Conservation (phyloP, 2,888 invertebrate species). For the Drosophila sordidula region DNA sequence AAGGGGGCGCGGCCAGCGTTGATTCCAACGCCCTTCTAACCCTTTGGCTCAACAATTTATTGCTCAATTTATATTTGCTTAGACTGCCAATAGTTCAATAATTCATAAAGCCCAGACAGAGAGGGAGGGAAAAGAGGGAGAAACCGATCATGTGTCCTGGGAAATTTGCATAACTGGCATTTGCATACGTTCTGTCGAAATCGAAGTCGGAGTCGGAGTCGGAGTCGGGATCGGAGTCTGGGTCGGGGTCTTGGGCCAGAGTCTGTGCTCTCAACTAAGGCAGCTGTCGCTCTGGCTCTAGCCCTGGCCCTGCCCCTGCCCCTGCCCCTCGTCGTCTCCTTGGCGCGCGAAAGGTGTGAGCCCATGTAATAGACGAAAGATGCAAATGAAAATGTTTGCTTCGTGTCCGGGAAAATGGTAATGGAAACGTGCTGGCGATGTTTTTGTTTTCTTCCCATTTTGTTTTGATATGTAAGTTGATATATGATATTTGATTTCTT, state of each 20-base stretch:
- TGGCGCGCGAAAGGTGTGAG: constrained; percentile 64
- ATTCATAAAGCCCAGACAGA: constrained; percentile 57
- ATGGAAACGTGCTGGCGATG: constrained; percentile 33
- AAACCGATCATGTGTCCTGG: constrained; percentile 56
- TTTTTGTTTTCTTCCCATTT: constrained; percentile 64
- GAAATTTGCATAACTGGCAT: constrained; percentile 69
- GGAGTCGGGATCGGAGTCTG: constrained; percentile 8
- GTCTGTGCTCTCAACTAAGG: not conserved
- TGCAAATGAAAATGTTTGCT: constrained; percentile 24
- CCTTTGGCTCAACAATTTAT: constrained; percentile 53
- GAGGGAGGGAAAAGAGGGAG: not conserved
- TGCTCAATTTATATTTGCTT: constrained; percentile 79
- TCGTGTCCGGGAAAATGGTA: constrained; percentile 17
- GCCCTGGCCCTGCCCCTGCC: constrained; percentile 13
- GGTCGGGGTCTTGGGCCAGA: not conserved
- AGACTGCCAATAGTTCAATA: constrained; percentile 79
- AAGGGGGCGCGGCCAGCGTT: constrained; percentile 25
- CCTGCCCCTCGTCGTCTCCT: constrained; percentile 4
- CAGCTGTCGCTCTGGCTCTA: constrained; percentile 21
- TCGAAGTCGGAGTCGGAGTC: constrained; percentile 7
- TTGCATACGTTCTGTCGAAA: constrained; percentile 56
- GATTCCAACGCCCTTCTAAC: constrained; percentile 35
- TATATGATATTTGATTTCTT: constrained; percentile 79
- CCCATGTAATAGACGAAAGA: constrained; percentile 61
- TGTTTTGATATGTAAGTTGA: constrained; percentile 79